Evolutionary conservation across 2,113 vertebrate species (phyloP), one percentile per base, ranked within the genome.

Genomic region (Seriola quinqueradiata): DNA sequence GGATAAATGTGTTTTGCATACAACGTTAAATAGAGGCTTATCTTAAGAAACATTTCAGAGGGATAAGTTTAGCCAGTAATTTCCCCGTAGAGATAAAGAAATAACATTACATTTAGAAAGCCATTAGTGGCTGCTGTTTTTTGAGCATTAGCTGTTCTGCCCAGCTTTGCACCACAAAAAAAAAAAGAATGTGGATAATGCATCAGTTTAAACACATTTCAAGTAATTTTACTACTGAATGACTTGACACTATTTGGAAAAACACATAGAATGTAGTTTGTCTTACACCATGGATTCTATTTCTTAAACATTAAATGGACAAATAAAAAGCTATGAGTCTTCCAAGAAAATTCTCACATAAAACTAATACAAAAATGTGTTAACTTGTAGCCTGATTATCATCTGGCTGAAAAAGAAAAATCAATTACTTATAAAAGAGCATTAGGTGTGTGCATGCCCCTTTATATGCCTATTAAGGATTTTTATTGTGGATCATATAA

Each of bases 1-100:
- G 28, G 46, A 83, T 70, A n/a, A 48, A 67, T 70, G n/a, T 69
- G 28, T 48, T 71, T 55, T 38, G 5, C 13, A 25, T 17, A 42
- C 1, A 70, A 60, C 0, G 2, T 66, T 63, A 60, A 54, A 23
- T 12, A 65, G 9, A 75, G 25, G 28, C n/a, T 46, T 68, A 71
- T 67, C 44, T 61, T 19, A 32, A 50, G 23, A 50, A 69, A 57
- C 8, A 70, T 36, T 34, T 54, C n/a, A 2, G 5, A 61, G 8
- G 59, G 28, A 50, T 2, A 64, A 63, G 34, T 57, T 17, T n/a
- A 36, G 61, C 69, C 19, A 40, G n/a, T 25, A 4, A 60, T 69
- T 61, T 75, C 21, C 46, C 64, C 10, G 4, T 13, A 25, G 68
- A 66, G 34, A 59, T 57, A 32, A 58, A 65, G 8, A 21, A 54